Evolutionary conservation across 2,888 invertebrate genomes (phyloP), one percentile per base, ranked within the genome.

Genomic region (Callyntrura sp.): DNA sequence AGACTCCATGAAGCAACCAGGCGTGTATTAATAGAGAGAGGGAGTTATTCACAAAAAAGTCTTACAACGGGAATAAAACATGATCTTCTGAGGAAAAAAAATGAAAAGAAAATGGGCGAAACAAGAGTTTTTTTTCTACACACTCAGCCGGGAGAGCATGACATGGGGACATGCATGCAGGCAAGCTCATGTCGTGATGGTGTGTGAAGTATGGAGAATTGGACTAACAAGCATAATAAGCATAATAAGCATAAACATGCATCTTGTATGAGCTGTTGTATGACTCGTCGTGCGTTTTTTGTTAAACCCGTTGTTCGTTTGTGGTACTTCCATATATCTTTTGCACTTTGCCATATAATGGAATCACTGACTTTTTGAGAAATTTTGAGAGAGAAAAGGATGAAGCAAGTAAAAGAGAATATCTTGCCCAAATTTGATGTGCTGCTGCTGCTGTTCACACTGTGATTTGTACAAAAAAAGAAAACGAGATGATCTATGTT

Each of bases 161-260:
- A 14, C 11, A 28, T 65, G 65, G 65, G 65, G 65, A 65, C 28
- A 28, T 14, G 65, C 65, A 65, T 28, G 79, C 79, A 79, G 57
- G 79, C 35, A 35, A 28, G 60, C n/a, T n/a, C n/a, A n/a, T n/a
- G n/a, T n/a, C n/a, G n/a, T 17, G 57, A 57, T 79, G 60, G 28
- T 17, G 60, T 79, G 57, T 79, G 79, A 79, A 51, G 78, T 55
- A 51, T 78, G 78, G 78, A 78, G 14, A 78, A 78, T 78, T 78
- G 51, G n/a, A 78, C 65, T 48, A 78, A 78, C 78, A 48, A 78
- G 78, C 23, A 55, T 78, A 78, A 78, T 65, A 28, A n/a, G 65
- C 57, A 57, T 57, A 28, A 65, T 12, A 65, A 17, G 25, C 65
- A 60, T n/a, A n/a, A 6, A 60, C 23, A 14, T 65, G 20, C 23